Evolutionary conservation across 2,113 vertebrate genomes (phyloP).

Genomic region (Eptatretus burgeri): DNA sequence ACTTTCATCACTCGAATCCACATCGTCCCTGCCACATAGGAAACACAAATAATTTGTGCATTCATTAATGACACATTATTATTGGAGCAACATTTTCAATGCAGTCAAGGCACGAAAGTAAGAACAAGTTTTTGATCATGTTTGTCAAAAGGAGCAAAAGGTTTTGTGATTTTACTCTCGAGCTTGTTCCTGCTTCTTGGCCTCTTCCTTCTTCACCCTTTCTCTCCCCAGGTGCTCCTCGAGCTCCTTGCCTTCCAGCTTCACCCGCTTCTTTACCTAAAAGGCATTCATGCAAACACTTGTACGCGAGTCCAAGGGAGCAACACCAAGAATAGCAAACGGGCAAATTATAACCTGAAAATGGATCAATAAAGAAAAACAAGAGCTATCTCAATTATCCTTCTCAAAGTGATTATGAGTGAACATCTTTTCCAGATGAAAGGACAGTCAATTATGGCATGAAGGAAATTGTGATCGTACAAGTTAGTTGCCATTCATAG

Average conservation of each 20-base stretch:
- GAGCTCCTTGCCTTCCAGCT: constrained; percentile 77
- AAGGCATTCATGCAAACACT: constrained; percentile 7
- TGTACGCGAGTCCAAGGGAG: too few species aligned
- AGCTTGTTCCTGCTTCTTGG: constrained; percentile 85
- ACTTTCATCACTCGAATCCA: constrained; percentile 47
- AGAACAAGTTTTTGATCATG: neutral
- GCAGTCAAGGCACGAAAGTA: constrained; percentile 8
- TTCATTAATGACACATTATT: too few species aligned
- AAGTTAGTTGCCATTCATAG: too few species aligned
- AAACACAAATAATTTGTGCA: too few species aligned
- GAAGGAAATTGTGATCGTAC: too few species aligned
- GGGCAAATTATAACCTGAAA: too few species aligned
- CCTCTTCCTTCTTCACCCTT: constrained; percentile 76
- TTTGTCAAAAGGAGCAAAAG: constrained; percentile 1
- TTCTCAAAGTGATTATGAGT: too few species aligned
- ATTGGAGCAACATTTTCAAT: constrained; percentile 68
- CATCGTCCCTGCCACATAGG: neutral
- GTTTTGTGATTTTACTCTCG: constrained; percentile 45
- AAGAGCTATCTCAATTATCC: too few species aligned
- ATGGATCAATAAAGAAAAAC: too few species aligned
- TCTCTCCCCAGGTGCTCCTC: constrained; percentile 83
- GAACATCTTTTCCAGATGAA: too few species aligned
- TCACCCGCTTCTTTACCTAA: constrained; percentile 65
- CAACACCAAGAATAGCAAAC: too few species aligned
- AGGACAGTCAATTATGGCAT: too few species aligned